Conservation (phyloP, 2,888 invertebrate species). For the Hyalella azteca region DNA sequence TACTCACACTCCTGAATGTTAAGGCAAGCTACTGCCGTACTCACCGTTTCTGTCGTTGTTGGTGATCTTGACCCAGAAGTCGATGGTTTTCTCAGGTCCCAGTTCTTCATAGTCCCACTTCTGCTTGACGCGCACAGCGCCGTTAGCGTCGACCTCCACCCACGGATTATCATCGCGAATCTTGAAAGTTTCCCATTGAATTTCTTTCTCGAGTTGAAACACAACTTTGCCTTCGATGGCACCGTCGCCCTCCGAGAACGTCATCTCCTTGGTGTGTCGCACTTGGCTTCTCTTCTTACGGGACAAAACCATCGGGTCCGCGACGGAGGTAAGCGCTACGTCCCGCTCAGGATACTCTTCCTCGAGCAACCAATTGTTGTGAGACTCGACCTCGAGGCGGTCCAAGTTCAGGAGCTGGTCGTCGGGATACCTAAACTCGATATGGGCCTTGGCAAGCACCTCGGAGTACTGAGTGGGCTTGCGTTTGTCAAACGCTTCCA, state of each 20-base stretch:
- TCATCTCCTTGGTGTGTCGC: conserved; percentile 91
- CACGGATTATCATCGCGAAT: conserved; percentile 92
- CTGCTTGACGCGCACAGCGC: conserved; percentile 90
- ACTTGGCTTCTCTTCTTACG: conserved; percentile 82
- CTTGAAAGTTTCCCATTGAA: conserved; percentile 89
- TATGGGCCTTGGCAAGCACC: conserved; percentile 76
- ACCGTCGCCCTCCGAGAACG: conserved; percentile 89
- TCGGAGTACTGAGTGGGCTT: conserved; percentile 73
- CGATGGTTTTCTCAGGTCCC: conserved; percentile 92
- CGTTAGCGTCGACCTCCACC: conserved; percentile 90
- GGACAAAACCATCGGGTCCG: conserved; percentile 69
- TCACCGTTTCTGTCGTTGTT: conserved; percentile 58
- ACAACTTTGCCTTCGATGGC: conserved; percentile 85
- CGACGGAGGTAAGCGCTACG: conserved; percentile 58
- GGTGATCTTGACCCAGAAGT: conserved; percentile 74
- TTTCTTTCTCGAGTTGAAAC: conserved; percentile 88
- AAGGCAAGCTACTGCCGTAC: no score
- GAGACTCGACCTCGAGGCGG: conserved; percentile 3
- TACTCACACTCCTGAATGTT: no score
- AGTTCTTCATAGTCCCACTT: conserved; percentile 97
- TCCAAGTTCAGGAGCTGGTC: conserved; percentile 53
- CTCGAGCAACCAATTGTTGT: conserved; percentile 55
- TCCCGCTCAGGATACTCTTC: conserved; percentile 59
- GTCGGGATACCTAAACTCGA: conserved; percentile 66
- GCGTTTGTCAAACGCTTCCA: conserved; percentile 83